Percentiles rank a stretch among this genome's conserved stretches.
phyloP scores from a whole-genome alignment of 2,888 invertebrate species.

The Eupelmus urozonus region DNA sequence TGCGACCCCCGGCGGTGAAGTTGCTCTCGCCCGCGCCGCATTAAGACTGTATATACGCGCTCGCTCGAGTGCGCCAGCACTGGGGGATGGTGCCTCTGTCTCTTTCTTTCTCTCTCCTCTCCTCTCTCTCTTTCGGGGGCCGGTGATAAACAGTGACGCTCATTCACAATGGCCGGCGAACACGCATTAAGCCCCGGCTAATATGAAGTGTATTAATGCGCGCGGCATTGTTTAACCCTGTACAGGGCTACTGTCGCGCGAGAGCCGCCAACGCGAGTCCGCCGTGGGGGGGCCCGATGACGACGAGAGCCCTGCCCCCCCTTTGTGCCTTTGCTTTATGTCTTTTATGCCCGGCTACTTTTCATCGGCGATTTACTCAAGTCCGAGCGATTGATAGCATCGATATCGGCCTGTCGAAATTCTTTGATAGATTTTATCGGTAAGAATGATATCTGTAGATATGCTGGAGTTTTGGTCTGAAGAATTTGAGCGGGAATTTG shows the following conservation, averaged over 20 bases:
- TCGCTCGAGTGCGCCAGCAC: slow-evolving; percentile 12
- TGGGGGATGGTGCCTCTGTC: slow-evolving; percentile 1
- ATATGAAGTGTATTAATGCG: slow-evolving; percentile 78
- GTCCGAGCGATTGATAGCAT: neutral
- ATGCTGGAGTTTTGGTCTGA: too few species aligned
- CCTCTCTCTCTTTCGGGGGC: slow-evolving; percentile 66
- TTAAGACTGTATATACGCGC: slow-evolving; percentile 23
- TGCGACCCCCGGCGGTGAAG: slow-evolving; percentile 69
- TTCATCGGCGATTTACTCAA: neutral
- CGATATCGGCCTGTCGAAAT: neutral
- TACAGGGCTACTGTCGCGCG: slow-evolving; percentile 76
- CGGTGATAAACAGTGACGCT: slow-evolving; percentile 78
- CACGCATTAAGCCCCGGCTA: slow-evolving; percentile 77
- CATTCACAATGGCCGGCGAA: slow-evolving; percentile 77
- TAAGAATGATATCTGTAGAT: too few species aligned
- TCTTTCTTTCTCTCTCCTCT: too few species aligned
- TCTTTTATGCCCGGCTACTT: neutral
- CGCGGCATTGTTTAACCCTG: slow-evolving; percentile 76
- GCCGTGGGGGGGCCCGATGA: slow-evolving; percentile 72
- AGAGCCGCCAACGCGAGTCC: slow-evolving; percentile 71
- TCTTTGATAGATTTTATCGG: too few species aligned
- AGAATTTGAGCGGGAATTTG: too few species aligned
- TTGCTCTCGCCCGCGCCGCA: slow-evolving; percentile 56
- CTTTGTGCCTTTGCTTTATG: too few species aligned
- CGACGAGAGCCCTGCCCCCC: neutral